Evolutionary conservation across 2,113 vertebrate genomes (phyloP), one percentile per base, ranked within the genome.

Genomic region (Sebastes fasciatus): DNA sequence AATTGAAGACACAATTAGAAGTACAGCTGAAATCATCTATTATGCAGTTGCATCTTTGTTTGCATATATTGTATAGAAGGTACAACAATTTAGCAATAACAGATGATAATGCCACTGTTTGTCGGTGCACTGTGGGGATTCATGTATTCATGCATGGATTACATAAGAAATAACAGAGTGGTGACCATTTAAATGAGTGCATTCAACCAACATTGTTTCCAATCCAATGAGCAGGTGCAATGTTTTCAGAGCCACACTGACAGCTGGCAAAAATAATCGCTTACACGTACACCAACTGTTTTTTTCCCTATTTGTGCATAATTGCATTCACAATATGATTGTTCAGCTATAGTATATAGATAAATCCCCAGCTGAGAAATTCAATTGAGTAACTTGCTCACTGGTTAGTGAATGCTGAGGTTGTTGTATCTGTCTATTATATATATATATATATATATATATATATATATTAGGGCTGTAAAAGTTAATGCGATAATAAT

Each of bases 101-200:
- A 6, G 34, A 34, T 12, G 43, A 72, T 68, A 75, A 82, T 84
- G 16, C 67, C 5, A 23, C 14, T 51, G 77, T 58, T 69, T 81
- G 52, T 23, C 19, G 19, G 17, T 12, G 51, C 16, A 42, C n/a
- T 26, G 6, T 8, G 42, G 71, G 42, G n/a, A 46, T 57, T 78
- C 23, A 54, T 14, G n/a, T 55, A 40, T 84, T 80, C 42, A 85
- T 66, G 64, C 73, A 81, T 79, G 60, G 69, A 77, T 73, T 74
- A 77, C 61, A 65, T 52, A 21, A n/a, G 19, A 74, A 82, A 73
- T 64, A 76, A 79, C 42, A 34, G 34, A 57, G 65, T 55, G 43
- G 57, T 77, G 63, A 77, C 80, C 45, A 75, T 87, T 79, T 78
- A 46, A 80, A 68, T 69, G 17, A n/a, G 64, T 58, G 54, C 63